These are phyloP conservation scores for Tachystola acroxantha DNA, from an alignment of 2,888 invertebrate genomes.

Conservation along the genomic window DNA sequence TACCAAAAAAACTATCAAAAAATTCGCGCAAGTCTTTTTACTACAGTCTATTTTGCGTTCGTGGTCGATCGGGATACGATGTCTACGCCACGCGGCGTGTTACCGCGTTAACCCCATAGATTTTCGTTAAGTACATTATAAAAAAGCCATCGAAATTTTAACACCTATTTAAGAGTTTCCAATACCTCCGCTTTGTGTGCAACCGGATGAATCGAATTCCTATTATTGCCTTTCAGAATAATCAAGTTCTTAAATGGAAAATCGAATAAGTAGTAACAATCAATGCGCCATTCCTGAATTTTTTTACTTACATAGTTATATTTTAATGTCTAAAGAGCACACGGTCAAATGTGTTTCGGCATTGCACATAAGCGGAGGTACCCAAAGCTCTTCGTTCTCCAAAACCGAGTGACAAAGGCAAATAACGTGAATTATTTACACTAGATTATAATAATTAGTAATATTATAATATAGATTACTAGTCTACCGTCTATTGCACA, in stretches of 20 bases:
- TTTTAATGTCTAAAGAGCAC: no score
- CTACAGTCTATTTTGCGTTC: conserved; percentile 69
- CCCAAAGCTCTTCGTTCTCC: background rate
- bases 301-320: no score
- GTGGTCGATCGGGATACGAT: conserved; percentile 70
- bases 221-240: no score
- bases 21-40: conserved; percentile 72
- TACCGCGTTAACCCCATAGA: conserved; percentile 5
- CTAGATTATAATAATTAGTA: conserved; percentile 45
- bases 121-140: conserved; percentile 17
- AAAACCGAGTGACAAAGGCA: conserved; percentile 23
- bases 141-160: conserved; percentile 20
- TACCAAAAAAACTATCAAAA: conserved; percentile 65
- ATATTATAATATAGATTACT: conserved; percentile 37
- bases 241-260: no score
- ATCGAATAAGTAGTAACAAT: no score
- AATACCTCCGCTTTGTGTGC: background rate
- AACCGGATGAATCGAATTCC: no score
- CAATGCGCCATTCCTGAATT: no score
- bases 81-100: conserved; percentile 22
- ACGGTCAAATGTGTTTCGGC: no score
- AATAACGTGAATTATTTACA: conserved; percentile 44
- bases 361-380: background rate
- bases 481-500: conserved; percentile 72
- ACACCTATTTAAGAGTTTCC: conserved; percentile 8